phyloP scores from a whole-genome alignment of 2,113 vertebrate genomes.

The Phycodurus eques region DNA sequence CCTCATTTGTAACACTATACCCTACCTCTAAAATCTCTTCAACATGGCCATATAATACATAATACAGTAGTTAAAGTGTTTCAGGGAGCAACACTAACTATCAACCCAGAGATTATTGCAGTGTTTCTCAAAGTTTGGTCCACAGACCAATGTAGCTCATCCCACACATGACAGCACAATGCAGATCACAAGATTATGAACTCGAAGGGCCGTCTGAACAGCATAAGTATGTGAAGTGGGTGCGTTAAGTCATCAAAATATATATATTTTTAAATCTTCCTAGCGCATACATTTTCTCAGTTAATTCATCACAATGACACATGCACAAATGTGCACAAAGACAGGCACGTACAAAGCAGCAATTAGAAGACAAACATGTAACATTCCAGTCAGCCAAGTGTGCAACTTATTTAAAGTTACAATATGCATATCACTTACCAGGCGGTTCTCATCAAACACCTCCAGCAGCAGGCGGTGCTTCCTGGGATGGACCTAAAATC shows the following conservation, averaged over 20 bases:
- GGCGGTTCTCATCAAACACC: slow-evolving; percentile 97
- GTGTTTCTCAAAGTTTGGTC: not conserved
- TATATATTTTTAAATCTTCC: not conserved
- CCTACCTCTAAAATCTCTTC: not conserved
- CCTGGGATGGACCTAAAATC: slow-evolving; percentile 83
- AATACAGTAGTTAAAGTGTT: not conserved
- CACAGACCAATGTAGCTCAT: not conserved
- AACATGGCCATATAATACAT: not conserved
- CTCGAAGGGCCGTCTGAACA: not conserved
- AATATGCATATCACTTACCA: slow-evolving; percentile 79
- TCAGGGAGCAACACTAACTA: not conserved
- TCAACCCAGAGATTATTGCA: not conserved
- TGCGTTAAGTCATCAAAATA: not conserved
- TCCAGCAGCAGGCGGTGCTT: slow-evolving; percentile 91
- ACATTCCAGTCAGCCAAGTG: not conserved
- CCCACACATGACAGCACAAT: too few species aligned
- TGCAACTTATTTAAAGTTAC: not conserved
- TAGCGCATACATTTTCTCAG: not conserved
- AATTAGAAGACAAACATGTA: not conserved
- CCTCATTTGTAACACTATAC: not conserved
- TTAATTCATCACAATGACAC: not conserved
- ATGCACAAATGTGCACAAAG: not conserved
- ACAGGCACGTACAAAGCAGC: not conserved
- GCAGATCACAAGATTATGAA: not conserved
- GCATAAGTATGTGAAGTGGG: not conserved